These are phyloP conservation scores for Sinelater perroti DNA, from an alignment of 2,888 invertebrate species.

Conservation along the genomic window DNA sequence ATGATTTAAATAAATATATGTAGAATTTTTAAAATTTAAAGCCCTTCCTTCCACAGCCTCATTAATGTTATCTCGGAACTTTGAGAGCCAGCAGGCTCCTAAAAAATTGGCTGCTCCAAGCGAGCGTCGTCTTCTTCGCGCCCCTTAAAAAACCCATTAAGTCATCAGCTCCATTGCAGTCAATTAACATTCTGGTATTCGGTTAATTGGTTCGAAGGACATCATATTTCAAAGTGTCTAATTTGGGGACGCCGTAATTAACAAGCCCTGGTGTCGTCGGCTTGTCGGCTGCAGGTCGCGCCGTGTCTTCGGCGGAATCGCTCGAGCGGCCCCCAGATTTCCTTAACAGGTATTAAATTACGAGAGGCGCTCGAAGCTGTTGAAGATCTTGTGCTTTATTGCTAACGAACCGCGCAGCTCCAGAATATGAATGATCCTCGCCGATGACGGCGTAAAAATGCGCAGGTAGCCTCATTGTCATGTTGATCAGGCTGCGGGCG, in stretches of 20 bases:
- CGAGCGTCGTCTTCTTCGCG: too few species aligned
- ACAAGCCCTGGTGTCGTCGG: slow-evolving; percentile 48
- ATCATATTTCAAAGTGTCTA: slow-evolving; percentile 57
- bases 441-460: slow-evolving; percentile 11
- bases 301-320: slow-evolving; percentile 34
- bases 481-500: too few species aligned
- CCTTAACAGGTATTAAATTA: slow-evolving; percentile 39
- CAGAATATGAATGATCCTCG: slow-evolving; percentile 20
- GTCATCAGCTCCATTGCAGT: slow-evolving; percentile 43
- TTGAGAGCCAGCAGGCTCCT: too few species aligned
- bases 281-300: slow-evolving; percentile 33
- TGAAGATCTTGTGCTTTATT: slow-evolving; percentile 24
- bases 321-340: slow-evolving; percentile 31
- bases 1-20: too few species aligned
- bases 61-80: too few species aligned
- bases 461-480: background rate
- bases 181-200: slow-evolving; percentile 54
- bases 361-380: slow-evolving; percentile 32
- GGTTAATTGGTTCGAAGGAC: slow-evolving; percentile 54
- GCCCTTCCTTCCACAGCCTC: too few species aligned
- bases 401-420: slow-evolving; percentile 17
- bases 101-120: too few species aligned
- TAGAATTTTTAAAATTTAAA: too few species aligned
- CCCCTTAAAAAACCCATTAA: slow-evolving; percentile 11
- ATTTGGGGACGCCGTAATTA: slow-evolving; percentile 52